phyloP scores from a whole-genome alignment of 2,888 invertebrate genomes.

The Diaphora mendica region DNA sequence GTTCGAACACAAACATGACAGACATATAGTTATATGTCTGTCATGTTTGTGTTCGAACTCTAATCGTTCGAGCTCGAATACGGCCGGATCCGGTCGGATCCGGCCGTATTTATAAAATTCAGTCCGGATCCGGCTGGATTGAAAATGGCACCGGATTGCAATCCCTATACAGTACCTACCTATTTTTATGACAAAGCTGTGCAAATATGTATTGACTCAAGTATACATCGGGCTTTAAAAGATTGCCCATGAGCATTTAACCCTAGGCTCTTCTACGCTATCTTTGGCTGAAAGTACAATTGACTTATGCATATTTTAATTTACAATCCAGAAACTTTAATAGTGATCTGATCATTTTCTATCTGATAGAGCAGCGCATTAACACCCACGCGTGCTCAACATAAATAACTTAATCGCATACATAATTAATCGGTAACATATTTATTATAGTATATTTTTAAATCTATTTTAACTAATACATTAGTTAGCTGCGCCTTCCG shows the following conservation, averaged over 20 bases:
- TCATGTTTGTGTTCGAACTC: too few relatives aligned
- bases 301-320: background rate
- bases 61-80: too few relatives aligned
- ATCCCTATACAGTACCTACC: too few relatives aligned
- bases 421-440: constrained; percentile 32
- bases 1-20: too few relatives aligned
- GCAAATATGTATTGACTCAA: too few relatives aligned
- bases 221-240: too few relatives aligned
- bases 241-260: background rate
- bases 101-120: too few relatives aligned
- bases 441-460: constrained; percentile 4
- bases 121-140: too few relatives aligned
- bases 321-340: background rate
- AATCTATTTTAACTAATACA: background rate
- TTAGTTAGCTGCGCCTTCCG: constrained; percentile 4
- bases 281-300: background rate
- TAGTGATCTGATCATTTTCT: background rate
- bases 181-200: too few relatives aligned
- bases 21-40: too few relatives aligned
- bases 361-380: background rate
- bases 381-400: constrained; percentile 40
- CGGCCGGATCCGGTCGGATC: too few relatives aligned
- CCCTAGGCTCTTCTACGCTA: background rate
- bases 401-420: constrained; percentile 41
- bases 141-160: too few relatives aligned